Evolutionary conservation across 2,888 invertebrate genomes (phyloP).

Genomic region (Pterostichus niger): DNA sequence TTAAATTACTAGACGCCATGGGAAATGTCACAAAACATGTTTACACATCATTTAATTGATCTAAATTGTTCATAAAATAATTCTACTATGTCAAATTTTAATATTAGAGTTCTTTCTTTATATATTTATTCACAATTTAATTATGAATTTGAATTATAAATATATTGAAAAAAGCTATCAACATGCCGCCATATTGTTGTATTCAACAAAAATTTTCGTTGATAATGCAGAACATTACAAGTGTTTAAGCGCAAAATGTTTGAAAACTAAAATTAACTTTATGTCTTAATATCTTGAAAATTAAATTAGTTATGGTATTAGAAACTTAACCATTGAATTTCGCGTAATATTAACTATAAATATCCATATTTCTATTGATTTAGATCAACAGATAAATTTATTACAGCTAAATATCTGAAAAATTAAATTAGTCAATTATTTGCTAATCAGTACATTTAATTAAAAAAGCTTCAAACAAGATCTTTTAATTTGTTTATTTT

Average conservation of each 20-base stretch:
- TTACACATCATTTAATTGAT: conserved; percentile 18
- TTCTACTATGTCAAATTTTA: background rate
- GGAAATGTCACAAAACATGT: conserved; percentile 49
- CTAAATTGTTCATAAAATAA: background rate
- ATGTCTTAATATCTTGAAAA: no score
- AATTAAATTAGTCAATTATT: no score
- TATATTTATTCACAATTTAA: conserved; percentile 37
- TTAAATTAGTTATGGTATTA: no score
- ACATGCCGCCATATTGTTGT: conserved; percentile 66
- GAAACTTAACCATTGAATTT: no score
- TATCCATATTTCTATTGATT: no score
- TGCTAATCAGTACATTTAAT: no score
- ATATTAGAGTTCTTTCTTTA: conserved; percentile 18
- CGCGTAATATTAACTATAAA: no score
- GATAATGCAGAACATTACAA: conserved; percentile 16
- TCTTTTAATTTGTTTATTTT: no score
- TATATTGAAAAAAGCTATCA: conserved; percentile 58
- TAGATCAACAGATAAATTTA: no score
- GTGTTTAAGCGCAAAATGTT: background rate
- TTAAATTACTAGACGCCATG: conserved; percentile 59
- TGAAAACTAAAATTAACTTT: no score
- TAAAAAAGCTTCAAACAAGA: no score
- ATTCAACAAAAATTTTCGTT: conserved; percentile 48
- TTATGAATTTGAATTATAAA: conserved; percentile 55
- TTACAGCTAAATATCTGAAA: no score